These are phyloP conservation scores for Choristoneura fumiferana DNA, from an alignment of 1,140 invertebrate species.

Conservation along the genomic window DNA sequence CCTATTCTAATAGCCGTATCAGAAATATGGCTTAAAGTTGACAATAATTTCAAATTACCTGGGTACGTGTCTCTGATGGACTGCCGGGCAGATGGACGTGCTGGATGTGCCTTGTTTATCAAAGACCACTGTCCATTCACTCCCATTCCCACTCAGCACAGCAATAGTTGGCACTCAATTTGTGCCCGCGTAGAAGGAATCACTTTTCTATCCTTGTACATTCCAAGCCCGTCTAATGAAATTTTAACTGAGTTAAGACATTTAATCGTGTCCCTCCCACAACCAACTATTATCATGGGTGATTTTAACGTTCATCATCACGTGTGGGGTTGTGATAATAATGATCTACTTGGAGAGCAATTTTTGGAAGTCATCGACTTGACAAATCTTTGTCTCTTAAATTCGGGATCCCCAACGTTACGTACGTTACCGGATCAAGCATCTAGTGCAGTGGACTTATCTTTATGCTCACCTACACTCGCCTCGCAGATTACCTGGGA, in stretches of 20 bases:
- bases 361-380: neutral
- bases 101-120: neutral
- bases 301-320: constrained; percentile 17
- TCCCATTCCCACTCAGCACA: neutral
- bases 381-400: neutral
- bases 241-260: neutral
- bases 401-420: neutral
- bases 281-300: neutral
- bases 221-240: neutral
- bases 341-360: neutral
- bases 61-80: neutral
- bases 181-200: neutral
- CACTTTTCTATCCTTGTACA: neutral
- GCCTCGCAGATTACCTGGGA: neutral
- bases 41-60: neutral
- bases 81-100: neutral
- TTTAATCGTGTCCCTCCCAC: neutral
- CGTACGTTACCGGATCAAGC: neutral
- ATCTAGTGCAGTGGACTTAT: neutral
- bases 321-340: neutral
- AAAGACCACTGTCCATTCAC: neutral
- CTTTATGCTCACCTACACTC: neutral
- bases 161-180: neutral
- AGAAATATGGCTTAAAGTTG: neutral
- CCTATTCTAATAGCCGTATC: neutral